Evolutionary conservation across 2,888 invertebrate species (phyloP).

Genomic region (Dryocosmus kuriphilus): DNA sequence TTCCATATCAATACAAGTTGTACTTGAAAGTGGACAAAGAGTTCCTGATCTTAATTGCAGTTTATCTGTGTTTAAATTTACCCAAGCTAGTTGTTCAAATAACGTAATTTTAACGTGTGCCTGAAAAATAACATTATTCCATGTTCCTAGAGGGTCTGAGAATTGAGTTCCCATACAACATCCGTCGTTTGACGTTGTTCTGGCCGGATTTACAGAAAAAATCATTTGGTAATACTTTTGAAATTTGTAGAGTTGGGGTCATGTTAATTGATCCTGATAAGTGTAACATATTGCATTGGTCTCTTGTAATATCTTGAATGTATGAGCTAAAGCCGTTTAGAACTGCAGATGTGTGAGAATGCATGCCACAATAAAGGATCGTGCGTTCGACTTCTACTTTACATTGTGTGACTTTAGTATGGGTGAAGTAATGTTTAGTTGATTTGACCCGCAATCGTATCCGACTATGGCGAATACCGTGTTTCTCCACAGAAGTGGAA

Average conservation of each 20-base stretch:
- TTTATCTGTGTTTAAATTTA: constrained; percentile 38
- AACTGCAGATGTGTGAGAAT: constrained; percentile 35
- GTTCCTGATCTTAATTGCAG: constrained; percentile 44
- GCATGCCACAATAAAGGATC: constrained; percentile 19
- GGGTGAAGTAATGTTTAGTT: constrained; percentile 42
- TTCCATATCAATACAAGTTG: constrained; percentile 46
- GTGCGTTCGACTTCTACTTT: not conserved
- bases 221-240: not conserved
- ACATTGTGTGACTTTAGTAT: constrained; percentile 8
- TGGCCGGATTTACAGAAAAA: constrained; percentile 21
- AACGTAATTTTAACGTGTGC: constrained; percentile 37
- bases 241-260: too few relatives aligned
- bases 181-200: constrained; percentile 15
- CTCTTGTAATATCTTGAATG: too few relatives aligned
- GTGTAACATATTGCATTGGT: too few relatives aligned
- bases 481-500: too few relatives aligned
- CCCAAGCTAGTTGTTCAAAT: constrained; percentile 6
- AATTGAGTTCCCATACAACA: constrained; percentile 43
- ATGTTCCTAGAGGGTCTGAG: constrained; percentile 46
- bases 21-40: constrained; percentile 20
- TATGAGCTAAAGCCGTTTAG: not conserved
- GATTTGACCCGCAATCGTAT: constrained; percentile 42
- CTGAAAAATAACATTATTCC: constrained; percentile 52
- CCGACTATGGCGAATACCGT: constrained; percentile 42
- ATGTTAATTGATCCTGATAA: too few relatives aligned